These are phyloP conservation scores for Drosophila tropicalis DNA, from an alignment of 1,140 invertebrate species.

Conservation along the genomic window DNA sequence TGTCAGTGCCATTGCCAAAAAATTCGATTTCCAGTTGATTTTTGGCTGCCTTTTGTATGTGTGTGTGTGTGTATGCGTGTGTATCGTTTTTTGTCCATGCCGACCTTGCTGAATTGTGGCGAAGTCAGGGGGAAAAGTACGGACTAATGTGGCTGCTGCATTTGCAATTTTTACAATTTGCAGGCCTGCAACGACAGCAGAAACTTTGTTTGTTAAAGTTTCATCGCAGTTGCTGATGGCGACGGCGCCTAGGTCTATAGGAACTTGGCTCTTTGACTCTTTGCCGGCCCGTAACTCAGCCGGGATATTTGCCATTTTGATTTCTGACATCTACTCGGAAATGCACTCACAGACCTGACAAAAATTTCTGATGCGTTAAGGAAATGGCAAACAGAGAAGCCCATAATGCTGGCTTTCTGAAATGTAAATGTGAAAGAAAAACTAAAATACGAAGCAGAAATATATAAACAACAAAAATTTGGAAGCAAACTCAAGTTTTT, in stretches of 20 bases:
- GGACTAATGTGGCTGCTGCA: slow-evolving; percentile 55
- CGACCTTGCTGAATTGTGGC: slow-evolving; percentile 40
- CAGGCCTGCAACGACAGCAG: slow-evolving; percentile 28
- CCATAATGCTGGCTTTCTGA: not conserved
- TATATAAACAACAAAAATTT: not conserved
- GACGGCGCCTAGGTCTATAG: slow-evolving; percentile 43
- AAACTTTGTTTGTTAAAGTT: slow-evolving; percentile 35
- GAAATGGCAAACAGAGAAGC: not conserved
- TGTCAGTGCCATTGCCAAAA: slow-evolving; percentile 55
- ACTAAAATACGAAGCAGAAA: not conserved
- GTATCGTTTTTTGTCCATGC: not conserved
- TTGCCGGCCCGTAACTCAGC: not conserved
- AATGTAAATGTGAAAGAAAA: not conserved
- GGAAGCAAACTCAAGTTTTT: not conserved
- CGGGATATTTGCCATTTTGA: slow-evolving; percentile 10
- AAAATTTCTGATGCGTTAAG: not conserved
- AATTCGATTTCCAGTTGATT: slow-evolving; percentile 72
- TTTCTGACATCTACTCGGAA: slow-evolving; percentile 25
- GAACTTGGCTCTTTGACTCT: slow-evolving; percentile 34
- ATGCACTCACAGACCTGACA: not conserved
- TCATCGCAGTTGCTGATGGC: slow-evolving; percentile 22
- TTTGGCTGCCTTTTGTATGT: slow-evolving; percentile 40
- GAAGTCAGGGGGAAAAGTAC: slow-evolving; percentile 38
- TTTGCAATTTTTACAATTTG: slow-evolving; percentile 69
- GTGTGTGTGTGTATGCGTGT: not conserved